Base-by-base conservation (phyloP, 1,140 invertebrate genomes). In the Drosophila murphyi region DNA sequence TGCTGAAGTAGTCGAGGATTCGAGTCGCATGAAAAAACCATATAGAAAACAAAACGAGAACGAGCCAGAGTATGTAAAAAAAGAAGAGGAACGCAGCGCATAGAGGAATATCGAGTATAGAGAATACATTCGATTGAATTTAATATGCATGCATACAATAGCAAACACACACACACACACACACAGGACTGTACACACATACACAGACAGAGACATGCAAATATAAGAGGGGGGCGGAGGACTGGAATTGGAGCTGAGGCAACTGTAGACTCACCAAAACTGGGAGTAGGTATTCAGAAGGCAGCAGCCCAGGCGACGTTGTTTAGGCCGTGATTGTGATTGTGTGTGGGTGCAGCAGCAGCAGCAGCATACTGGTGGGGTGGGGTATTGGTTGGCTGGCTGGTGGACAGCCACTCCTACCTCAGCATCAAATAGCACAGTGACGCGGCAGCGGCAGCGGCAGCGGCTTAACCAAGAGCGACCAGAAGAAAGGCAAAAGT, bases 101-200 rank as follows among this genome's bases (percentile, higher is more conserved):
- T 45, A 62, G 61, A 59, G 65, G 52, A 67, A 61, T 63, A 85
- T 72, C 80, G 82, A 79, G 85, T 71, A 78, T 78, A 85, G 80
- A 89, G 87, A 88, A 91, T 90, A 86, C 85, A 91, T 91, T 91
- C 88, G 88, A 91, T 91, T 91, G 83, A 91, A 91, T 91, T 91
- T 91, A 91, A 91, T 91, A 91, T 91, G 88, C 88, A 90, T 88
- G 85, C 85, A 88, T 88, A 88, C 85, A 88, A 88, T 89, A 85
- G 80, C 73, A 87, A 35, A 74, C 45, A 82, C 54, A 39, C 50
- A 52, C 61, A 69, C 48, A 75, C 35, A 64, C 56, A 63, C 60
- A 56, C 28, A 54, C 20, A 20, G 20, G 20, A 20, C 20, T 20
- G 20, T 20, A 20, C 20, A 20, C 57, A 67, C 39, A 70, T 28